Base-by-base conservation (phyloP, 2,888 invertebrate species). In the Agonopterix arenella region DNA sequence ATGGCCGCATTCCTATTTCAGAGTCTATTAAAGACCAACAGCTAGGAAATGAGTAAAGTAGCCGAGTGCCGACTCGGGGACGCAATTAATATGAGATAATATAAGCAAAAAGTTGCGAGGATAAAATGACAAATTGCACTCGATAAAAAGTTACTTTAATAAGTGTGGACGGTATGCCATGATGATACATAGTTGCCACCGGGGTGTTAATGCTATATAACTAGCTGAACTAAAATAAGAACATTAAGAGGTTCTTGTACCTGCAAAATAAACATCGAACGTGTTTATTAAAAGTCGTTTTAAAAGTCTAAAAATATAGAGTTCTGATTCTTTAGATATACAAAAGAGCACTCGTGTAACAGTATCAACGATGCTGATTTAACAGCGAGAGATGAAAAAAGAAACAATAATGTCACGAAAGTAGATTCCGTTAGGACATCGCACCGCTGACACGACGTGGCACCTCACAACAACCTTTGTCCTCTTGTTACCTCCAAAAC, bases 381-480 rank as follows among this genome's bases (percentile, higher is more conserved):
- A 46, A 8, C 38, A 50, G 48, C 44, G 50, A 45, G 8, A 58
- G 60, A 53, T 52, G 58, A 58, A 54, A 66, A 70, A 72, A 61
- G 61, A 66, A 73, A 69, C 67, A 70, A 75, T 70, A 69, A 66
- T 65, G 73, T 74, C 73, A 76, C 70, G 73, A 72, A 68, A 73
- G 70, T 76, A 74, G 68, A 68, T 68, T 70, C 73, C 70, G 75
- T 72, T 71, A 65, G 28, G 7, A 4, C 28, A 28, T 4, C 28
- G 70, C 66, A 59, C 71, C 68, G 73, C 75, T 79, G 83, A 84
- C 84, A 79, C 75, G 82, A 71, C 76, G 69, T 76, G 76, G 73
- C 82, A 83, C 80, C 80, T 85, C 83, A 80, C 70, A 86, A 84
- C 84, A 84, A 83, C 77, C 81, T 82, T 84, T 85, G 82, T 85